Conservation (phyloP, 2,888 invertebrate genomes). For the Mystacides longicornis region DNA sequence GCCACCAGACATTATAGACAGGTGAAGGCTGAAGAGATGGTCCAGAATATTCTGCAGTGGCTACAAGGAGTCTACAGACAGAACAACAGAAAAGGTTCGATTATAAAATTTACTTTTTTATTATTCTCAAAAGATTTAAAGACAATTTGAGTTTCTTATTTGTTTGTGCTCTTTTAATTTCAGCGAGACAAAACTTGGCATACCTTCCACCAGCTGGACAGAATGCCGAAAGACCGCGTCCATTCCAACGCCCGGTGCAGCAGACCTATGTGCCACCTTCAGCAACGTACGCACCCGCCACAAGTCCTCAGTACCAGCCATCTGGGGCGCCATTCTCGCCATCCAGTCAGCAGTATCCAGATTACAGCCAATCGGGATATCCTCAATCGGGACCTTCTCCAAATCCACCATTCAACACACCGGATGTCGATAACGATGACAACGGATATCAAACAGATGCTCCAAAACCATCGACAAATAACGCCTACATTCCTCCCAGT, state of each 20-base stretch:
- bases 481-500: slow-evolving; percentile 27
- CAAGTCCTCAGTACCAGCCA: slow-evolving; percentile 14
- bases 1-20: slow-evolving; percentile 41
- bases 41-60: slow-evolving; percentile 67
- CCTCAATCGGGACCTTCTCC: slow-evolving; percentile 26
- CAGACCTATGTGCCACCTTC: slow-evolving; percentile 34
- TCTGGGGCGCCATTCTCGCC: slow-evolving; percentile 35
- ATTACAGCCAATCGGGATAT: slow-evolving; percentile 31
- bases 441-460: slow-evolving; percentile 12
- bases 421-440: slow-evolving; percentile 15
- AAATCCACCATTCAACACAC: slow-evolving; percentile 26
- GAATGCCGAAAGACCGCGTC: slow-evolving; percentile 61
- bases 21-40: slow-evolving; percentile 62
- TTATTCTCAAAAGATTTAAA: not conserved
- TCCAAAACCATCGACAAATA: slow-evolving; percentile 22
- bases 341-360: slow-evolving; percentile 33
- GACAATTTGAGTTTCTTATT: not conserved
- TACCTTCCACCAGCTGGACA: slow-evolving; percentile 53
- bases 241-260: slow-evolving; percentile 50
- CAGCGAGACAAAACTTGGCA: slow-evolving; percentile 58
- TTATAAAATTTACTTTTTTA: not conserved
- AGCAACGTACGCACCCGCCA: slow-evolving; percentile 13
- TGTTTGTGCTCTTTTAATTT: slow-evolving; percentile 21
- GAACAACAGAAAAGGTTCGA: slow-evolving; percentile 45
- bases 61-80: slow-evolving; percentile 64